These are phyloP conservation scores for Sphenodon punctatus DNA, from an alignment of 2,797 vertebrate species.

Conservation along the genomic window DNA sequence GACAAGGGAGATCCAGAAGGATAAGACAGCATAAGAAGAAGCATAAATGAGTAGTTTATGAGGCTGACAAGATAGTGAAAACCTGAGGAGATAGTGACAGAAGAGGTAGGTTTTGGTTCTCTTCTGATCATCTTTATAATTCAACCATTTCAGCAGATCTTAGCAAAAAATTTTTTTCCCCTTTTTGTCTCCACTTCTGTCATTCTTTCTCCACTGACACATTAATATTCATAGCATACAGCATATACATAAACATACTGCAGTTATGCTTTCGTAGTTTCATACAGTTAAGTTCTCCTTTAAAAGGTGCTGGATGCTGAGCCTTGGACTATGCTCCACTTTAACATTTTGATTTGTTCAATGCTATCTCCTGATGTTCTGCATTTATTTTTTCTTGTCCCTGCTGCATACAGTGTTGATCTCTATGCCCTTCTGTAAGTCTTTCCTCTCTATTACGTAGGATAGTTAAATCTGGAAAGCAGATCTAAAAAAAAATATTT, in stretches of 20 bases:
- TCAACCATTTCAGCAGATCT: not conserved
- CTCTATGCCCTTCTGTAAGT: not conserved
- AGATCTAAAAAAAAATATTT: not conserved
- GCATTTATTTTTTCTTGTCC: not conserved
- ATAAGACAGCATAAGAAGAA: too few relatives aligned
- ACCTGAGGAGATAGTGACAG: too few relatives aligned
- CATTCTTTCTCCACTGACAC: not conserved
- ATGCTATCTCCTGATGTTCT: not conserved
- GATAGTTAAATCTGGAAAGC: not conserved
- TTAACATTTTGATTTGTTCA: not conserved
- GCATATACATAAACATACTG: too few relatives aligned
- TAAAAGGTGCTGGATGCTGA: not conserved
- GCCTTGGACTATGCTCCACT: not conserved
- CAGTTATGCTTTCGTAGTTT: too few relatives aligned
- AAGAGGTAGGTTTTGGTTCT: too few relatives aligned
- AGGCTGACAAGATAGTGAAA: too few relatives aligned
- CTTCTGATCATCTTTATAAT: not conserved
- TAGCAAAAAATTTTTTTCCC: not conserved
- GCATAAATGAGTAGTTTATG: too few relatives aligned
- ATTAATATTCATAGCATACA: not conserved
- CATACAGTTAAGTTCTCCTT: not conserved
- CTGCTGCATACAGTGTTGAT: not conserved
- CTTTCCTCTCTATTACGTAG: too few relatives aligned
- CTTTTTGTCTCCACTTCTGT: not conserved
- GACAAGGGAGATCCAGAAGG: too few relatives aligned